Evolutionary conservation across 2,113 vertebrate species (phyloP).

Genomic region (Eupsittula cactorum): DNA sequence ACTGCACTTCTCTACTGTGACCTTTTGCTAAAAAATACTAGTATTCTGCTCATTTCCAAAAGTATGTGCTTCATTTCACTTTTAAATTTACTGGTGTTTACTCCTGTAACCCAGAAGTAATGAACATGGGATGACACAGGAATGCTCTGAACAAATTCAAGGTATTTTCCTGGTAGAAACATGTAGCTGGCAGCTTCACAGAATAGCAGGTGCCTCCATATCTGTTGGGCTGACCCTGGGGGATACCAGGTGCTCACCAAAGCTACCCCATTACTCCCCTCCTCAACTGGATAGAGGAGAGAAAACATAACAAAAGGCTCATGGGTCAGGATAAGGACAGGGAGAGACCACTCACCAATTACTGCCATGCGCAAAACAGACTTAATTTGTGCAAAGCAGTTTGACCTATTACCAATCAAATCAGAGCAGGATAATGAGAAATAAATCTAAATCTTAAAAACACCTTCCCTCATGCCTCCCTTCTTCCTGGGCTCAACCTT

Average conservation of each 20-base stretch:
- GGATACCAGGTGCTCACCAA: not conserved
- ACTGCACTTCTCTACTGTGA: not conserved
- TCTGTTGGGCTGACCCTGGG: not conserved
- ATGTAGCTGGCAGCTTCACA: not conserved
- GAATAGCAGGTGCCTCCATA: not conserved
- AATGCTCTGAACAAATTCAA: not conserved
- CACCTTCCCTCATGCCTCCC: not conserved
- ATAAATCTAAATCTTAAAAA: not conserved
- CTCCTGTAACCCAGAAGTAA: not conserved
- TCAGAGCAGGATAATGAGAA: not conserved
- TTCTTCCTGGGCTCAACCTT: not conserved
- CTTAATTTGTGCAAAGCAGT: not conserved
- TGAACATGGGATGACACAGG: not conserved
- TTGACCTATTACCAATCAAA: not conserved
- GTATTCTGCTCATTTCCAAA: not conserved
- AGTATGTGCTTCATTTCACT: constrained; percentile 16
- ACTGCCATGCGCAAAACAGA: not conserved
- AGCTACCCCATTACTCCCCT: not conserved
- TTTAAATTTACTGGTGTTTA: constrained; percentile 19
- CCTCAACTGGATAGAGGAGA: not conserved
- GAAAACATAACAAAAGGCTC: not conserved
- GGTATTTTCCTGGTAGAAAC: not conserved
- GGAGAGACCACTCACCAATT: not conserved
- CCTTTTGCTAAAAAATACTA: not conserved
- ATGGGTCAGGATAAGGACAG: not conserved